Conservation (phyloP, 2,113 vertebrate genomes). For the Hippocampus barbouri region DNA sequence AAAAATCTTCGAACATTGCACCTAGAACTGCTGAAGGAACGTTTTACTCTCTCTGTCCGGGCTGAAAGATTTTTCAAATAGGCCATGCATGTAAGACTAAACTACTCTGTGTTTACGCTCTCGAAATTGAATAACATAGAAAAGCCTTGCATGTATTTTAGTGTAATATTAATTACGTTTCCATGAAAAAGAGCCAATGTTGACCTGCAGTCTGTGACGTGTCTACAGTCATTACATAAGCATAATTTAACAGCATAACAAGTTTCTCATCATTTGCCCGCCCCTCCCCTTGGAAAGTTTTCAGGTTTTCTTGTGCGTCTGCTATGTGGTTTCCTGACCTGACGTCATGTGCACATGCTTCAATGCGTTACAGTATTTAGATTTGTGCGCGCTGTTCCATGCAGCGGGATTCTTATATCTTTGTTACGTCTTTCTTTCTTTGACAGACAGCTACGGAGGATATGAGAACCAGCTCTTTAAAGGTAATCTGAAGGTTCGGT, state of each 20-base stretch:
- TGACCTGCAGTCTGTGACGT: background rate
- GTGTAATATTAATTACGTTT: background rate
- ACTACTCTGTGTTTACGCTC: background rate
- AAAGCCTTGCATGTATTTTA: background rate
- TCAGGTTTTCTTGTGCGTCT: background rate
- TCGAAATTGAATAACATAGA: background rate
- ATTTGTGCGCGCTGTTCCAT: background rate
- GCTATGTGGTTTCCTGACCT: constrained; percentile 11
- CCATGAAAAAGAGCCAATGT: background rate
- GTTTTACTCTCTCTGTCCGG: background rate
- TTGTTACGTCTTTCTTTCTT: constrained; percentile 28
- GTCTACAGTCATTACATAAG: background rate
- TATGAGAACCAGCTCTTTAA: constrained; percentile 80
- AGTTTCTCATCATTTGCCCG: background rate
- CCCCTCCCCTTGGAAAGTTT: background rate
- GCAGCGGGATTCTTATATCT: constrained; percentile 28
- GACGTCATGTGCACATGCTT: background rate
- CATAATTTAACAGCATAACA: background rate
- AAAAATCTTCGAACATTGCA: background rate
- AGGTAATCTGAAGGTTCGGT: constrained; percentile 55
- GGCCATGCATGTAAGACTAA: no score
- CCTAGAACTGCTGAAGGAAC: background rate
- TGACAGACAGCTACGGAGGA: constrained; percentile 70
- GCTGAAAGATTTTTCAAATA: background rate
- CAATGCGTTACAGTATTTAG: no score